Base-by-base conservation (phyloP, 2,113 vertebrate species). In the Taurulus bubalis region DNA sequence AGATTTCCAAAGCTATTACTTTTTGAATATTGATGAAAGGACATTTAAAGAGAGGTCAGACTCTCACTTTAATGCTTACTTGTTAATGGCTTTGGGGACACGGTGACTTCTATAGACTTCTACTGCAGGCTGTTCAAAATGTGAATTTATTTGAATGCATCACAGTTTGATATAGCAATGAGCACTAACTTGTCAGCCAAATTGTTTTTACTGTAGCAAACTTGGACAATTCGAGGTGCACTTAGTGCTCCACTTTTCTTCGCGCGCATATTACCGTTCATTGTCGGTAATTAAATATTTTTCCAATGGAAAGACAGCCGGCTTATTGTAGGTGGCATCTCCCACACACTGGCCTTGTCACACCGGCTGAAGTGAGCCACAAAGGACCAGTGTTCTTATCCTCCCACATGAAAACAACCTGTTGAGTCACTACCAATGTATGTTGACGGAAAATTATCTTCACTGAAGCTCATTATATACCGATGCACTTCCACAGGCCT, bases 261-360 rank as follows among this genome's bases (percentile, higher is more conserved):
- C 30, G 1, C 66, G 30, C 40, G 5, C 12, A 18, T 12, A 14
- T 14, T 6, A 66, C 36, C 3, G 2, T 69, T 75, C 8, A 45
- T 67, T 63, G 34, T 34, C 34, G 40, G 59, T 79, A 85, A 86
- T 90, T 83, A 83, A 78, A 77, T 85, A 36, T 59, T 67, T 56
- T 82, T 69, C 51, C 51, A 72, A 75, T 75, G 74, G 80, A 82
- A 80, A 84, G 78, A 45, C 67, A 49, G 81, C 26, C 71, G 55
- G 66, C 56, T 38, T 75, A 38, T 64, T 80, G 84, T 87, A 87
- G 89, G 81, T 88, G 77, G 75, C 22, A 4, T 83, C 78, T 88
- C 88, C 84, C 76, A 89, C 88, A 70, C 85, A 66, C 71, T 79
- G 82, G 80, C 80, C 80, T 87, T 73, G 75, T 87, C 88, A 80